Conservation (phyloP, 2,797 vertebrate genomes). For the Mormyrus proboscirostris region DNA sequence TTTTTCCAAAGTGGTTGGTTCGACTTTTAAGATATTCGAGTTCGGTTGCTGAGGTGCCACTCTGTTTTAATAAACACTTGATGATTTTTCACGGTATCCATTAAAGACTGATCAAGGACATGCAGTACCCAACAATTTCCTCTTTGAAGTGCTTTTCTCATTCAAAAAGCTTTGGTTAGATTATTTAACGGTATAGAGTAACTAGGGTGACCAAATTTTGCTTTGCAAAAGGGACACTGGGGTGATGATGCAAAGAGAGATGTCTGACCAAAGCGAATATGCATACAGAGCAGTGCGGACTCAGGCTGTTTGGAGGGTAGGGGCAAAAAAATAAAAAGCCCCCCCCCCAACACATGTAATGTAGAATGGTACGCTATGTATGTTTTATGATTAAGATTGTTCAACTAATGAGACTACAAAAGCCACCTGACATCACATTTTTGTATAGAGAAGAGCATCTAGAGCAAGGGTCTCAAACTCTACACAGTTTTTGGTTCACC, state of each 20-base stretch:
- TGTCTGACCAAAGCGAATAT: neutral
- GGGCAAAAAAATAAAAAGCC: neutral
- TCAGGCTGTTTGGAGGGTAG: neutral
- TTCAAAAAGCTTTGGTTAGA: neutral
- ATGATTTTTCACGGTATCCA: neutral
- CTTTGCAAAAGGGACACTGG: neutral
- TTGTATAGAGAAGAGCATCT: neutral
- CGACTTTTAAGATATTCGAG: too few relatives aligned
- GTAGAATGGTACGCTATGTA: neutral
- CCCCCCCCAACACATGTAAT: neutral
- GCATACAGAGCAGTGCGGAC: neutral
- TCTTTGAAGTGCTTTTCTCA: neutral
- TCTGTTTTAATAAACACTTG: neutral
- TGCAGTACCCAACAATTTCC: neutral
- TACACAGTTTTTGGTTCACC: too few relatives aligned
- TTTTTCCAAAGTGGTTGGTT: too few relatives aligned
- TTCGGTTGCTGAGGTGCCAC: too few relatives aligned
- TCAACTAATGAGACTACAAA: neutral
- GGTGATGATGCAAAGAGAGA: neutral
- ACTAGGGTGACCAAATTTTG: neutral
- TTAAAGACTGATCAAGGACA: neutral
- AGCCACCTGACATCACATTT: neutral
- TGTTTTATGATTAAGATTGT: neutral
- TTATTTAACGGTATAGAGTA: neutral
- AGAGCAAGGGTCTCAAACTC: neutral